Conservation (phyloP, 2,888 invertebrate genomes). For the Drosophila paramelanica region DNA sequence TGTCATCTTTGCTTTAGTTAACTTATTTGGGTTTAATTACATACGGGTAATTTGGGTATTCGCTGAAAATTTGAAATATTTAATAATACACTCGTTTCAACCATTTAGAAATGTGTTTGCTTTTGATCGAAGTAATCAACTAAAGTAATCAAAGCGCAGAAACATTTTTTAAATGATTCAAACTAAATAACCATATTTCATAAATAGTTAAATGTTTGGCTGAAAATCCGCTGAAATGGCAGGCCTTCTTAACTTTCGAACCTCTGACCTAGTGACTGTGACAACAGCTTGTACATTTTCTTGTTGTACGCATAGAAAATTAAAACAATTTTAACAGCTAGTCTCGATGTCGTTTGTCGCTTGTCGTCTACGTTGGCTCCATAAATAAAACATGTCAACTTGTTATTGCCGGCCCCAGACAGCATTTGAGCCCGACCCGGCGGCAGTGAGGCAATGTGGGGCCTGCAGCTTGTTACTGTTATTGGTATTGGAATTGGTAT, state of each 20-base stretch:
- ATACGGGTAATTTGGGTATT: no score
- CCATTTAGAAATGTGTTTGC: no score
- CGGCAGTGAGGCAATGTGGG: not conserved
- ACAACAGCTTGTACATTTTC: slow-evolving; percentile 49
- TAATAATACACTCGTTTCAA: no score
- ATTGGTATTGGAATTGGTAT: slow-evolving; percentile 55
- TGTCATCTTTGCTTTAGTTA: no score
- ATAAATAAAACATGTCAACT: slow-evolving; percentile 82
- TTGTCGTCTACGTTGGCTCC: slow-evolving; percentile 65
- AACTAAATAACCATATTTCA: no score
- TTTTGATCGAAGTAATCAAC: no score
- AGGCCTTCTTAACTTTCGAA: slow-evolving; percentile 15
- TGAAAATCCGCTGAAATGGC: slow-evolving; percentile 31
- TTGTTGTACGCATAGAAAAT: slow-evolving; percentile 67
- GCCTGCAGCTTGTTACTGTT: slow-evolving; percentile 60
- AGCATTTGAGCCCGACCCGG: slow-evolving; percentile 32
- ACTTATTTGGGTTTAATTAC: no score
- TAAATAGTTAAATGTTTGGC: slow-evolving; percentile 2
- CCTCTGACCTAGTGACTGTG: slow-evolving; percentile 31
- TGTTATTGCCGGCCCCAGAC: slow-evolving; percentile 69
- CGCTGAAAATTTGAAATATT: no score
- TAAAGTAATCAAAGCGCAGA: no score
- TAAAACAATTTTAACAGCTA: slow-evolving; percentile 82
- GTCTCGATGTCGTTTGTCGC: slow-evolving; percentile 52
- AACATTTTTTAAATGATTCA: no score